phyloP scores from a whole-genome alignment of 1,140 invertebrate genomes.

The Sogatella furcifera region DNA sequence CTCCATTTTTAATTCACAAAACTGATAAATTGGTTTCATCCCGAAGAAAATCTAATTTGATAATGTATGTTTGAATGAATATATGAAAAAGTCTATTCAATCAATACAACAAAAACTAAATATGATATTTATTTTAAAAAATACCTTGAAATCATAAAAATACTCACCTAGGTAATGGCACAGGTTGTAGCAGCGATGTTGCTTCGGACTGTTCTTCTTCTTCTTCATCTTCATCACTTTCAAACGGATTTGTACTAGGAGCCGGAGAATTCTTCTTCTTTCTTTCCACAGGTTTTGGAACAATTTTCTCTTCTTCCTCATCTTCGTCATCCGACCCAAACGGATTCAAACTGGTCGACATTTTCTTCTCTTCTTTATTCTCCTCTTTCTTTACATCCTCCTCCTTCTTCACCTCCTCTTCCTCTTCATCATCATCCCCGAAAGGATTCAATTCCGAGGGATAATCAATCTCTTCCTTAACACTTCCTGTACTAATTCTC shows the following conservation, averaged over 20 bases:
- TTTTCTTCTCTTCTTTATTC: not conserved
- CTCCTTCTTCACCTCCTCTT: slow-evolving; percentile 37
- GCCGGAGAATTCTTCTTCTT: slow-evolving; percentile 10
- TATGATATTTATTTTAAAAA: too few species aligned
- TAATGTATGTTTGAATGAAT: too few species aligned
- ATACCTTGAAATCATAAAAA: too few species aligned
- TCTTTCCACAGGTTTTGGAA: not conserved
- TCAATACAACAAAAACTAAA: too few species aligned
- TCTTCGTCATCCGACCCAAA: slow-evolving; percentile 57
- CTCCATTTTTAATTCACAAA: too few species aligned
- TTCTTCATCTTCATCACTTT: slow-evolving; percentile 53
- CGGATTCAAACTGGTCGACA: slow-evolving; percentile 45
- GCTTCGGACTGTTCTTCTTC: slow-evolving; percentile 31
- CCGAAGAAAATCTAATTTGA: too few species aligned
- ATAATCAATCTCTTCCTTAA: slow-evolving; percentile 37
- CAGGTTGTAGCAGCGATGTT: slow-evolving; percentile 2
- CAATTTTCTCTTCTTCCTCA: slow-evolving; percentile 30
- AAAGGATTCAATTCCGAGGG: slow-evolving; percentile 73
- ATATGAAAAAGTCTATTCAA: too few species aligned
- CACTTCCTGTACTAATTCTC: not conserved
- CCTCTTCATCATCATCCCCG: slow-evolving; percentile 48
- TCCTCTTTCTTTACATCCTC: slow-evolving; percentile 33
- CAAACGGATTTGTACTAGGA: slow-evolving; percentile 47
- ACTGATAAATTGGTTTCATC: too few species aligned
- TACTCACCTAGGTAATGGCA: slow-evolving; percentile 22